phyloP scores from a whole-genome alignment of 2,113 vertebrate genomes.

The Irena cyanogastra region DNA sequence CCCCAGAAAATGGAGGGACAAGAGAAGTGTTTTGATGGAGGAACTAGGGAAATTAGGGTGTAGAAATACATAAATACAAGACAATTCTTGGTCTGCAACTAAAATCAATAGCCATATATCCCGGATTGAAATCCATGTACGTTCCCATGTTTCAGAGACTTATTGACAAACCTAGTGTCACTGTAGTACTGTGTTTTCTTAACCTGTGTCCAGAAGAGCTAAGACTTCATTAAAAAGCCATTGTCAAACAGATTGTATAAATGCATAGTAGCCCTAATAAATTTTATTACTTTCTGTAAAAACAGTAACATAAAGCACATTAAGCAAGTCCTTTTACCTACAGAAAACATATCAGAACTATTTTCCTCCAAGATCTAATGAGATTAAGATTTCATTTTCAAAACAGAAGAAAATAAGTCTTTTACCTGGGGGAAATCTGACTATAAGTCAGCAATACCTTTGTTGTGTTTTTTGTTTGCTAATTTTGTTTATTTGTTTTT shows the following conservation, averaged over 20 bases:
- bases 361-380: constrained; percentile 42
- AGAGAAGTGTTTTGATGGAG: not conserved
- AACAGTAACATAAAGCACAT: constrained; percentile 23
- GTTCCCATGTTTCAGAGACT: not conserved
- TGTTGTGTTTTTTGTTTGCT: not conserved
- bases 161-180: not conserved
- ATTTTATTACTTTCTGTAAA: constrained; percentile 24
- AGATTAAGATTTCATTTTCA: constrained; percentile 56
- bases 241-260: not conserved
- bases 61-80: not conserved
- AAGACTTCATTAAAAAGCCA: constrained; percentile 23
- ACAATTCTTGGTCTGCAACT: not conserved
- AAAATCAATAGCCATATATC: not conserved
- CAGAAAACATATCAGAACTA: not conserved
- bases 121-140: not conserved
- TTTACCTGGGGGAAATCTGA: constrained; percentile 5
- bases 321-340: constrained; percentile 24
- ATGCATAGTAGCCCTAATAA: not conserved
- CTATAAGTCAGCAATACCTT: not conserved
- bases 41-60: not conserved
- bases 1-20: not conserved
- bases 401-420: constrained; percentile 56
- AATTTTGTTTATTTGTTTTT: not conserved
- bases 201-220: constrained; percentile 20
- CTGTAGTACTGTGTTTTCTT: not conserved